Percentiles rank a stretch among this genome's conserved stretches.
Conservation (phyloP, 2,113 vertebrate genomes). For the Triplophysa siluroides region DNA sequence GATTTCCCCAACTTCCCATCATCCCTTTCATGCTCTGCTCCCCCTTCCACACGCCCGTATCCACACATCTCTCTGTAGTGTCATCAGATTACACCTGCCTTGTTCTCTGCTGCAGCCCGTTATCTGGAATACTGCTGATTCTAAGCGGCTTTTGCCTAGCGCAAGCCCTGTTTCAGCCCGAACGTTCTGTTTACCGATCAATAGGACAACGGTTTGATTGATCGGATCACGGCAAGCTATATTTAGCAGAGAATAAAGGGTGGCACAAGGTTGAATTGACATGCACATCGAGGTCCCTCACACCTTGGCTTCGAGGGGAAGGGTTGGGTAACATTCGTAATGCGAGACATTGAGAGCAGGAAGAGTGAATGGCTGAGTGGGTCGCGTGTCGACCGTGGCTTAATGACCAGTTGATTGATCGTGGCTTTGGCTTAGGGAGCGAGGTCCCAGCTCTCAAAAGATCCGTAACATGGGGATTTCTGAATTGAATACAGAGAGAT, state of each 20-base stretch:
- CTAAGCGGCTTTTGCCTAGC: slow-evolving; percentile 23
- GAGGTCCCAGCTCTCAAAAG: slow-evolving; percentile 11
- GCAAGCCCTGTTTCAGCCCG: neutral
- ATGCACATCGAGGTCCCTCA: neutral
- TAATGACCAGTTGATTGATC: slow-evolving; percentile 39
- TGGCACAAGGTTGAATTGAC: neutral
- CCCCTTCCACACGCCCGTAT: neutral
- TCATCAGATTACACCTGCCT: slow-evolving; percentile 39
- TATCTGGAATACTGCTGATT: slow-evolving; percentile 14
- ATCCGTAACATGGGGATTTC: slow-evolving; percentile 7
- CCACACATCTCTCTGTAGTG: slow-evolving; percentile 24
- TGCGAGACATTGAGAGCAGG: neutral
- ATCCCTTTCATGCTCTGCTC: slow-evolving; percentile 10
- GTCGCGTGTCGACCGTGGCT: neutral
- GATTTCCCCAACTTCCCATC: slow-evolving; percentile 51
- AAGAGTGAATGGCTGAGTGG: neutral
- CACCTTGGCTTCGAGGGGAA: neutral
- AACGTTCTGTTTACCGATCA: slow-evolving; percentile 4
- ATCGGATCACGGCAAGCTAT: neutral
- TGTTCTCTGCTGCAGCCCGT: neutral
- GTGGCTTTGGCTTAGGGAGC: slow-evolving; percentile 1
- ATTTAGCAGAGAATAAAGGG: neutral
- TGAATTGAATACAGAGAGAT: neutral
- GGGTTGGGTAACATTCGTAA: neutral
- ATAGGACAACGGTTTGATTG: neutral